These are phyloP conservation scores for Macquaria australasica DNA, from an alignment of 2,113 vertebrate genomes.

Conservation along the genomic window DNA sequence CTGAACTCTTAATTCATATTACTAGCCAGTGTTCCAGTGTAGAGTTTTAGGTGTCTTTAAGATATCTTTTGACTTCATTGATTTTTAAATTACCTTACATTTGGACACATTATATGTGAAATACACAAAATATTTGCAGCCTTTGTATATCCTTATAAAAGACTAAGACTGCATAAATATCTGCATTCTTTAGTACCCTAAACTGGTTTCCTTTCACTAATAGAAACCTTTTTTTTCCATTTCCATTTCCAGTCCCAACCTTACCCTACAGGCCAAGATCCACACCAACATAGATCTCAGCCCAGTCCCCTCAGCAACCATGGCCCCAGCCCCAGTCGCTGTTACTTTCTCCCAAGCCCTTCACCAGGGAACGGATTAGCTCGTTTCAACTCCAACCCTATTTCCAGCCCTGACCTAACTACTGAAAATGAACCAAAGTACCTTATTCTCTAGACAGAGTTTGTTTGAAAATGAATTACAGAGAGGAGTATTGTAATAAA, in stretches of 20 bases:
- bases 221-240: not conserved
- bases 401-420: slow-evolving; percentile 10
- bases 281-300: slow-evolving; percentile 11
- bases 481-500: not conserved
- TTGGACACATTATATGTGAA: not conserved
- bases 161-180: not conserved
- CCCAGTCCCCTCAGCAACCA: not conserved
- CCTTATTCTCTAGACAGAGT: not conserved
- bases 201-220: slow-evolving; percentile 13
- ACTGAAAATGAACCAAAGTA: slow-evolving; percentile 18
- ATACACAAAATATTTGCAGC: not conserved
- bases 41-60: not conserved
- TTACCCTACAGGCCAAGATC: slow-evolving; percentile 13
- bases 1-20: slow-evolving; percentile 21
- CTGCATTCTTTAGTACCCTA: not conserved
- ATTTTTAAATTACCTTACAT: not conserved
- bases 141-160: not conserved
- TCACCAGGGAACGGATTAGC: not conserved
- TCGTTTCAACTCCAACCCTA: slow-evolving; percentile 10
- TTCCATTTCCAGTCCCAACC: slow-evolving; percentile 2
- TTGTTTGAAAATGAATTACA: not conserved
- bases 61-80: not conserved
- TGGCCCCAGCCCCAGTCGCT: not conserved
- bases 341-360: not conserved
- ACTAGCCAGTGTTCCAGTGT: not conserved